Conservation (phyloP, 2,797 vertebrate genomes). For the Alcedo quadribrachys region DNA sequence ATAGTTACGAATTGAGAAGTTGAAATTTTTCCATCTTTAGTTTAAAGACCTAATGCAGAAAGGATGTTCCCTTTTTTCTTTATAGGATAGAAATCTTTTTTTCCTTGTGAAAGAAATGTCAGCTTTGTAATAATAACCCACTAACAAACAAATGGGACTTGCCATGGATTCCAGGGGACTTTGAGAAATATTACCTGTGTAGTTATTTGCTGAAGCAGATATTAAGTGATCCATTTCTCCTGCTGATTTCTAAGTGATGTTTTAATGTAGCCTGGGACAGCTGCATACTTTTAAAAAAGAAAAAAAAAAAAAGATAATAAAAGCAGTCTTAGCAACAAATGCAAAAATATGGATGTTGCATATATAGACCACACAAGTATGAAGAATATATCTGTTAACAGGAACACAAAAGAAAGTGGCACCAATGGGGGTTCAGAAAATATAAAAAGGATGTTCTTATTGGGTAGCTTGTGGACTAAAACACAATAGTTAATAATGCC, state of each 20-base stretch:
- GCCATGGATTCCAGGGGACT: background rate
- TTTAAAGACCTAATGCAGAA: background rate
- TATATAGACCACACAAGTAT: constrained; percentile 56
- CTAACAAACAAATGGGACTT: constrained; percentile 20
- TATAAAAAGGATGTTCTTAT: constrained; percentile 16
- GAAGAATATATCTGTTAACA: constrained; percentile 46
- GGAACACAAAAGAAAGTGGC: constrained; percentile 32
- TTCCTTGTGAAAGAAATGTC: background rate
- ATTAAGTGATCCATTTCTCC: constrained; percentile 13
- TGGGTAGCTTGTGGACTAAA: constrained; percentile 43
- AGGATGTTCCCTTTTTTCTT: background rate
- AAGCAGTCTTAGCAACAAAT: constrained; percentile 61
- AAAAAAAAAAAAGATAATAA: background rate
- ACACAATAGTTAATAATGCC: constrained; percentile 44
- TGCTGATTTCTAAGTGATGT: constrained; percentile 43
- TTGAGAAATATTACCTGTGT: background rate
- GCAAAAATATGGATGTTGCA: constrained; percentile 53
- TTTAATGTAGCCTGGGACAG: constrained; percentile 56
- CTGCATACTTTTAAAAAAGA: constrained; percentile 27
- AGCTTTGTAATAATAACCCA: background rate
- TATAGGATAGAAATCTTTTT: background rate
- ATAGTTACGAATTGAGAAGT: background rate
- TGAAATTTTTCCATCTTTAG: background rate
- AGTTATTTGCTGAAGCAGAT: background rate
- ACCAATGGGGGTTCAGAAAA: constrained; percentile 40